These are phyloP conservation scores for Chaitophorus viminalis DNA, from an alignment of 2,888 invertebrate genomes.

Conservation along the genomic window DNA sequence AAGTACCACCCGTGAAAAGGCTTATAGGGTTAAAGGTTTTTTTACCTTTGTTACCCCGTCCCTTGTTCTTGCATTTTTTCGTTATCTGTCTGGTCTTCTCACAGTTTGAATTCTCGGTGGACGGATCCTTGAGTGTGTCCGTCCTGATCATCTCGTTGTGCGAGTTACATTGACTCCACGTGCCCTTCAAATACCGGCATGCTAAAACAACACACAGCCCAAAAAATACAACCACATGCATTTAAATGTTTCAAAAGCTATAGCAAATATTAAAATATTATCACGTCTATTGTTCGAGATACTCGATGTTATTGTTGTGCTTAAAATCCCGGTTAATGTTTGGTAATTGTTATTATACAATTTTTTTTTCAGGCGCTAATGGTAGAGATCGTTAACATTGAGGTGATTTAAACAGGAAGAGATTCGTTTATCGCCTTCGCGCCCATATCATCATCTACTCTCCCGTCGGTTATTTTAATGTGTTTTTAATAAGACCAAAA, in stretches of 20 bases:
- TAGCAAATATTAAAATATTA: not conserved
- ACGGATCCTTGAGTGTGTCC: conserved; percentile 81
- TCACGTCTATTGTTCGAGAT: not conserved
- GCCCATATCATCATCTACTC: not conserved
- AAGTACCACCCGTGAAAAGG: not conserved
- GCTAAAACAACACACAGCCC: conserved; percentile 69
- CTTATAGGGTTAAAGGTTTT: not conserved
- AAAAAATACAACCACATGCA: conserved; percentile 54
- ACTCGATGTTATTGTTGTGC: not conserved
- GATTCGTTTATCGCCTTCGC: conserved; percentile 24
- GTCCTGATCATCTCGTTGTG: conserved; percentile 85
- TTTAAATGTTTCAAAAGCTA: conserved; percentile 31
- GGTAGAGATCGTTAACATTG: not conserved
- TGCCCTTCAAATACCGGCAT: conserved; percentile 88
- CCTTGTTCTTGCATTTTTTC: conserved; percentile 86
- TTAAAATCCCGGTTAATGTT: not conserved
- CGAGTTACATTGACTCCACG: conserved; percentile 85
- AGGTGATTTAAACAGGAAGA: conserved; percentile 45
- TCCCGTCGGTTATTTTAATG: conserved; percentile 30
- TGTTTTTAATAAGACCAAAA: conserved; percentile 46
- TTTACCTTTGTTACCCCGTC: conserved; percentile 58
- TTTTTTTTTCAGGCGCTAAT: not conserved
- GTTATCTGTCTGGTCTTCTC: conserved; percentile 84
- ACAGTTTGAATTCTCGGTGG: conserved; percentile 79
- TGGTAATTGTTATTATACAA: not conserved